Base-by-base conservation (phyloP, 1,140 invertebrate genomes). In the Drosophila malerkotliana region DNA sequence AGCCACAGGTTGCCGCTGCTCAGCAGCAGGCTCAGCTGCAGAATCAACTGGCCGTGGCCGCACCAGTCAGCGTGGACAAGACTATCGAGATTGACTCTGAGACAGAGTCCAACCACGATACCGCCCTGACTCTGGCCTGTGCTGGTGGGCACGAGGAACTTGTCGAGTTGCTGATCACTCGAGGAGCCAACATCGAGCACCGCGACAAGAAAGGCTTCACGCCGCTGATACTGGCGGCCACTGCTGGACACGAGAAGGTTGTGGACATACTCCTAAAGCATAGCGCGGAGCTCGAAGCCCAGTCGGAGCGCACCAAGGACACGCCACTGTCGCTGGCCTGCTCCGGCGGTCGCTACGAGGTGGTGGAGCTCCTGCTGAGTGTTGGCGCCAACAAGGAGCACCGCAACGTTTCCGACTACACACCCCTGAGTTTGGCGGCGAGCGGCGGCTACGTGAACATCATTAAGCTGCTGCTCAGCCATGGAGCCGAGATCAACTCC, bases 201-300 rank as follows among this genome's bases (percentile, higher is more conserved):
- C 94, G 98, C 4, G 99, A 99, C 91, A 99, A 99, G 92, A 99
- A 99, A 93, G 98, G 98, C 30, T 99, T 99, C 91, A 99, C 99
- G 0, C 98, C 99, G 3, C 93, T 99, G 3, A 99, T 99, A 78
- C 93, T 99, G 68, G 98, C 98, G 30, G 98, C 98, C 9, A 99
- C 98, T 9, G 98, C 98, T 32, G 98, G 99, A 9, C 98, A 99
- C 93, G 96, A 98, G 64, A 98, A 98, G 93, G 95, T 96, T 5
- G 98, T 99, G 0, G 98, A 99, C 82, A 96, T 98, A 71, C 93
- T 99, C 7, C 92, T 99, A 32, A 98, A 98, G 91, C 94, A 98
- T 92, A 95, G 96, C 61, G 98, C 98, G 8, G 98, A 99, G 80
- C 96, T 99, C 79, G 99, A 99, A 92, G 98, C 99, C 10, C 98